Evolutionary conservation across 2,888 invertebrate genomes (phyloP).

Genomic region (Lithodes maja): DNA sequence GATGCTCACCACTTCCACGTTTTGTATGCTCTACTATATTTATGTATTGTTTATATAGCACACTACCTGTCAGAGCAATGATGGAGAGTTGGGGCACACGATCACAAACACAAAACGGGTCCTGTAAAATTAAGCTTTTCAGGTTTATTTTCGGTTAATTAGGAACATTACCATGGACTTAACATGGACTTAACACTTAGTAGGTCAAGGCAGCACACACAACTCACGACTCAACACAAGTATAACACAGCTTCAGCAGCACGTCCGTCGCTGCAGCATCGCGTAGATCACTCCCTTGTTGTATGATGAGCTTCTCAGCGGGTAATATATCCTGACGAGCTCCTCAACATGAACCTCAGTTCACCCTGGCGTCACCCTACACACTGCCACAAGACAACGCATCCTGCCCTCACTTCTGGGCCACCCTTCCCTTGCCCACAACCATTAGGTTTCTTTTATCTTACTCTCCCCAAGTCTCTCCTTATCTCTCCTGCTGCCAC

Average conservation of each 20-base stretch:
- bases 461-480: slow-evolving; percentile 35
- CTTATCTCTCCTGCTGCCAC: slow-evolving; percentile 34
- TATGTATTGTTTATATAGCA: too few species aligned
- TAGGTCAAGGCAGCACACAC: not conserved
- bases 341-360: slow-evolving; percentile 35
- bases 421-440: slow-evolving; percentile 45
- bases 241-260: not conserved
- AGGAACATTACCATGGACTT: not conserved
- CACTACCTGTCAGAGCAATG: too few species aligned
- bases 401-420: slow-evolving; percentile 13
- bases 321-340: not conserved
- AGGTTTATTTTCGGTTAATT: too few species aligned
- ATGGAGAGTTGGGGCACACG: too few species aligned
- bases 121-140: too few species aligned
- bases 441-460: slow-evolving; percentile 36
- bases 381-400: slow-evolving; percentile 39
- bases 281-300: not conserved
- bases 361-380: slow-evolving; percentile 44
- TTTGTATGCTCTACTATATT: too few species aligned
- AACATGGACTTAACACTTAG: slow-evolving; percentile 28
- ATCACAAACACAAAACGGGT: too few species aligned
- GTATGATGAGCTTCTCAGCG: not conserved
- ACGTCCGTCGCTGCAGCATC: not conserved
- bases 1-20: too few species aligned
- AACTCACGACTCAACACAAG: not conserved